Conservation (phyloP, 2,797 vertebrate genomes). For the Hipposideros larvatus region DNA sequence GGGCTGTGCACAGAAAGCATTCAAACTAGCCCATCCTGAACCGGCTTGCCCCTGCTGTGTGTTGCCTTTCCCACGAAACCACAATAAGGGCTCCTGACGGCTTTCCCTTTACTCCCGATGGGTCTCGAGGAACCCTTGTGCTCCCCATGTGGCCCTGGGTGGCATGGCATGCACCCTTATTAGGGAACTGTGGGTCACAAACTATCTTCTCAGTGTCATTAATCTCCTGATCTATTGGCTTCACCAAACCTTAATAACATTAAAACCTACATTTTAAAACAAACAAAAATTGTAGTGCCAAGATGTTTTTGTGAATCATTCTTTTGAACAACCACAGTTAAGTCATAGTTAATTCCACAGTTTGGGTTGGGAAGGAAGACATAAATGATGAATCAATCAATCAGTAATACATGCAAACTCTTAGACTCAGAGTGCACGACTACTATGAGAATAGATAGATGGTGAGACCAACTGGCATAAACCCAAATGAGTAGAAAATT, state of each 20-base stretch:
- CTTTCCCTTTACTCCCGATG: not conserved
- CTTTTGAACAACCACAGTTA: not conserved
- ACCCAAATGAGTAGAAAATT: not conserved
- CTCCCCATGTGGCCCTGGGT: not conserved
- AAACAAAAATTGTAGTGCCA: not conserved
- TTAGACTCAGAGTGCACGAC: not conserved
- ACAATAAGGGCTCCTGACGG: no score
- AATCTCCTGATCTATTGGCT: not conserved
- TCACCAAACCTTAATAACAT: not conserved
- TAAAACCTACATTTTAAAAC: not conserved
- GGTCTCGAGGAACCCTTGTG: no score
- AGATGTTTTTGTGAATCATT: not conserved
- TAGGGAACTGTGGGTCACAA: not conserved
- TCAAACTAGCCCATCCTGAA: not conserved
- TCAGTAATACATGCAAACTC: not conserved
- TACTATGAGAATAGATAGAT: not conserved
- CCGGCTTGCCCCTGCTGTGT: not conserved
- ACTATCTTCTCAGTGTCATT: not conserved
- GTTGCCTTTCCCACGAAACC: not conserved
- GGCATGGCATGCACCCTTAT: not conserved
- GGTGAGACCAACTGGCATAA: not conserved
- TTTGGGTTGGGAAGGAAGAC: not conserved
- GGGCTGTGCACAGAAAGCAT: not conserved
- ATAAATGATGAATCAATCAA: not conserved
- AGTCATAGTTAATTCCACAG: not conserved